Base-by-base conservation (phyloP, 1,140 invertebrate species). In the Hydropsyche tenuis region DNA sequence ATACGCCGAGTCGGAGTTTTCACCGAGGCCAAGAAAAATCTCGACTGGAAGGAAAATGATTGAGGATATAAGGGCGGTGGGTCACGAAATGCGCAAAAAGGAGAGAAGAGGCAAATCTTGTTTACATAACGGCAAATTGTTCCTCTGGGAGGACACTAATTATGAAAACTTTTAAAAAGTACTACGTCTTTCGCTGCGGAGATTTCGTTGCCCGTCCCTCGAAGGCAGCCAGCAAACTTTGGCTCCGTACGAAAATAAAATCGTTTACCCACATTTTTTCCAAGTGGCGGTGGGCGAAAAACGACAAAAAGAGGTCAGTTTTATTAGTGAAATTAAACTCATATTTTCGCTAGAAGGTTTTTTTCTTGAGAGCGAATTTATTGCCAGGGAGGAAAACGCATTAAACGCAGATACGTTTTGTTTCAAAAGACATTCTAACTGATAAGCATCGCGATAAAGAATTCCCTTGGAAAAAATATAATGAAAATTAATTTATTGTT, bases 121-220 rank as follows among this genome's bases (percentile, higher is more conserved):
- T 65, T 65, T 65, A 65, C 63, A 65, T 65, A 65, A 65, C 30
- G 63, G 63, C 63, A 65, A 65, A 65, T 42, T 65, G 63, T 65
- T 65, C 63, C 63, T 65, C 23, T 65, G 63, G 63, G 63, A 65
- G 42, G 63, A 65, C 63, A 65, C 63, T 65, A 65, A 65, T 65
- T 65, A 65, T 65, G 63, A 65, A 65, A 65, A 65, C 63, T 65
- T 65, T 65, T 65, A 65, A 65, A 65, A 65, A 65, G 63, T 65
- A 65, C 63, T 65, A 65, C 42, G 42, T 65, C 63, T 65, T 65
- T 43, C 30, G 30, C 30, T 65, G 27, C 16, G 12, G 63, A 45
- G 56, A 60, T 60, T 65, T 12, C 30, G 30, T 9, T 37, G 30
- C 30, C 30, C 30, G n/a, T n/a, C n/a, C 30, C 56, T 30, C 18